Evolutionary conservation across 2,888 invertebrate species (phyloP), one percentile per base, ranked within the genome.

Genomic region (Xestoiulus laeticollis): DNA sequence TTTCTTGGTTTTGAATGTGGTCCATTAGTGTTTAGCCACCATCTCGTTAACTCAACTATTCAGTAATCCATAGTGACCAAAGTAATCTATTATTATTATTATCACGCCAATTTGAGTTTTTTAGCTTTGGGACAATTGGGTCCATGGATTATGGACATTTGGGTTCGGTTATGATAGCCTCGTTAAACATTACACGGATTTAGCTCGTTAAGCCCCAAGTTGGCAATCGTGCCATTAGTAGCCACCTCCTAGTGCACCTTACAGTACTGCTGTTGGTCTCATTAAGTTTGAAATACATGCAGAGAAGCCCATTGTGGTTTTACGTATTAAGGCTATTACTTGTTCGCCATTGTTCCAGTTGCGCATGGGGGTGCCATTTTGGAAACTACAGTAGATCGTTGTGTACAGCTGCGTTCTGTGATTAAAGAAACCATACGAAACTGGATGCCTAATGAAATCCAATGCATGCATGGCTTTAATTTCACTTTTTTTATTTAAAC

Each of bases 261-360:
- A 48, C 14, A 10, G 12, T 48, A 48, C 48, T 48, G 4, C 10
- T 48, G 48, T n/a, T 59, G 59, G n/a, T 59, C 59, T 26, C 68
- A 26, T 68, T 68, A 12, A n/a, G 68, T n/a, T n/a, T 68, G 68
- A 26, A 68, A 68, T 68, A n/a, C 68, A 68, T 68, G 12, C 68
- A 68, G 10, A 22, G 59, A 59, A 59, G 59, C 59, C 59, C 59
- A 59, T 19, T 59, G 59, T n/a, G 22, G 68, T 68, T 68, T 68
- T 68, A 22, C 68, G 68, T 68, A 68, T 68, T 8, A 22, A 68
- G 68, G 68, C 68, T 68, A 68, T 68, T 68, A 68, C 68, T 59
- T 26, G 26, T 22, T 10, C 68, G 26, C 0, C 68, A 12, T 68
- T 22, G 68, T 68, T 26, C 68, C 68, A 26, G 26, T 68, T 68